Base-by-base conservation (phyloP, 2,113 vertebrate species). In the Centrocercus urophasianus region DNA sequence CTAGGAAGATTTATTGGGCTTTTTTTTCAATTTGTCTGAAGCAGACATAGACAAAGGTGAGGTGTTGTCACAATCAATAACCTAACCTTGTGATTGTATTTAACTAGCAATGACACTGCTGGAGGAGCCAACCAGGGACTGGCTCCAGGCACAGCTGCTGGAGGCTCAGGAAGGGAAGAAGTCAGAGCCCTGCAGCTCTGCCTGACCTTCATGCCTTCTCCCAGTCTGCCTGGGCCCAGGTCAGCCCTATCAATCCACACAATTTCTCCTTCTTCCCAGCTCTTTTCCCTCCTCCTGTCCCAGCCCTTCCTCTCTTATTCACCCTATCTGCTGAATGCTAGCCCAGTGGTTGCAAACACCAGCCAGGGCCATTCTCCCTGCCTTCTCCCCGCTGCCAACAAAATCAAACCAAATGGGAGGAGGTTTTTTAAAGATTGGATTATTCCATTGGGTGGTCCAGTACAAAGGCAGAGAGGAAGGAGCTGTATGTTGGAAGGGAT, bases 121-220 rank as follows among this genome's bases (percentile, higher is more conserved):
- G 79, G 75, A 92, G 95, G 91, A 96, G 85, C 82, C 94, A 91
- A 93, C 94, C 94, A 95, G 93, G 91, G 95, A 93, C 90, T 88
- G 0, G 1, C 72, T 94, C 12, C 75, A 60, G 86, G 81, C 81
- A n/a, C 3, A 1, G 74, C 84, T 75, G 87, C 82, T 3, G 32
- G 56, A 67, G 86, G 50, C 54, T 73, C 84, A 73, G 1, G 1
- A 71, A 36, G 17, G 6, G 72, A 34, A 3, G 61, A 83, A 67
- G 48, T 3, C 67, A 61, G 54, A 85, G 67, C 87, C 89, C 77
- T 40, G 75, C 48, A 82, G 91, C 67, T 67, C 32, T 83, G 50
- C 61, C 82, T 87, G 84, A 82, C 36, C 90, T 83, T 86, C 83
- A 64, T 48, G 42, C 50, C 64, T 10, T 20, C 50, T 72, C 60